Base-by-base conservation (phyloP, 2,113 vertebrate genomes). In the Erpornis zantholeuca region DNA sequence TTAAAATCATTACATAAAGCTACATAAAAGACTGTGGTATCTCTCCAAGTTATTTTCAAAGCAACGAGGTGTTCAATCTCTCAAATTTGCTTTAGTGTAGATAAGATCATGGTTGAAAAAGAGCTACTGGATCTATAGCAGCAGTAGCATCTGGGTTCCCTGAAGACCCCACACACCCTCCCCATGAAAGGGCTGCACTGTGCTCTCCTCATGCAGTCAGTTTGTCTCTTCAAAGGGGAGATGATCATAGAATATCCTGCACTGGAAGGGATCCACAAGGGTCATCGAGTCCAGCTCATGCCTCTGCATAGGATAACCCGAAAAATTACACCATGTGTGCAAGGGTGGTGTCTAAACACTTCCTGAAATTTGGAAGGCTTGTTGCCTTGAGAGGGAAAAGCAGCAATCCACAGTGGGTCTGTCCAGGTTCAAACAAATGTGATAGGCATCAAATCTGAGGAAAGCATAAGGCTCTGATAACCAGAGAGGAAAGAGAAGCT, bases 21-120 rank as follows among this genome's bases (percentile, higher is more conserved):
- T 63, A 68, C 11, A 16, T 54, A 9, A 54, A 86, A 86, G 20
- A 57, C n/a, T 82, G 54, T 42, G 22, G 33, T 78, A 31, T 70
- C 8, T 33, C 7, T 29, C 6, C 1, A 3, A 63, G 10, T 61
- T 57, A 84, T 65, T 83, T 81, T 77, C 42, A 78, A 31, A 73
- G 27, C 65, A 77, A 63, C 0, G 0, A 66, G 15, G 15, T 12
- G 23, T 38, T 59, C 17, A 28, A 0, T 70, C 56, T 66, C 52
- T 68, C 49, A 60, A 4, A 50, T 75, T 70, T 75, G 35, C 29
- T 63, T 73, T 59, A 82, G n/a, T 2, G 2, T 35, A 25, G 25
- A 22, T 69, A 61, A 82, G 29, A 38, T 11, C 3, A 6, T 10
- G 5, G 18, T 6, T 73, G 49, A 65, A 73, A 52, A 71, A 29